Evolutionary conservation across 92 coral and sea anemone genomes (phyloP), one percentile per base, ranked within the genome.

Genomic region (Actinostola sp.): DNA sequence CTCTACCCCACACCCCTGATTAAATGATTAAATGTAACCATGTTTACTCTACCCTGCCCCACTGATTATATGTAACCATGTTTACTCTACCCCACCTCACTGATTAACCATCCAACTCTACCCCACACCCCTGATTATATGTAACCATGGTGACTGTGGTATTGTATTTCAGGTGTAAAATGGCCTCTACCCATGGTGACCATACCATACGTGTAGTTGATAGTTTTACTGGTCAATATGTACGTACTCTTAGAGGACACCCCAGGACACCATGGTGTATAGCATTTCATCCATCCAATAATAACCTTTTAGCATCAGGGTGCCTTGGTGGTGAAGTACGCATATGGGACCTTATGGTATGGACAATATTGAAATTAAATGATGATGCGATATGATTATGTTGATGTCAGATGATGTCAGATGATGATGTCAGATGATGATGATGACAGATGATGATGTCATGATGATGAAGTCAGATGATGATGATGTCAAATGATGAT

Each of bases 181-280:
- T 94, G 80, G 98, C 98, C 12, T 91, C 98, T 2, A 78, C 97
- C 11, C 98, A 94, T 67, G 98, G 98, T 11, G 98, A 94, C 59
- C 98, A 94, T 59, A 74, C 95, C 0, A 90, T 94, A 14, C 75
- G 97, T 28, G 81, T 94, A 20, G 68, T 79, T 25, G 80, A 91
- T 49, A 81, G 88, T 35, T 81, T 83, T 36, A 85, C 95, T 32
- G 93, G 86, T 32, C 64, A 74, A 25, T 88, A 88, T 72, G 21
- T 82, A 1, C 86, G 83, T 35, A 91, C 90, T 5, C 84, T 94
- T 3, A 70, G 51, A 16, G 98, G 98, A 16, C 98, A 94, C 61
- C 97, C 98, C 8, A 82, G 98, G 31, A 88, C 98, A 17, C 97
- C 97, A 6, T 91, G 97, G 98, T 85, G 88, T 57, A 61, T 94